Conservation (phyloP, 2,888 invertebrate species). For the Himalopsyche anomala region DNA sequence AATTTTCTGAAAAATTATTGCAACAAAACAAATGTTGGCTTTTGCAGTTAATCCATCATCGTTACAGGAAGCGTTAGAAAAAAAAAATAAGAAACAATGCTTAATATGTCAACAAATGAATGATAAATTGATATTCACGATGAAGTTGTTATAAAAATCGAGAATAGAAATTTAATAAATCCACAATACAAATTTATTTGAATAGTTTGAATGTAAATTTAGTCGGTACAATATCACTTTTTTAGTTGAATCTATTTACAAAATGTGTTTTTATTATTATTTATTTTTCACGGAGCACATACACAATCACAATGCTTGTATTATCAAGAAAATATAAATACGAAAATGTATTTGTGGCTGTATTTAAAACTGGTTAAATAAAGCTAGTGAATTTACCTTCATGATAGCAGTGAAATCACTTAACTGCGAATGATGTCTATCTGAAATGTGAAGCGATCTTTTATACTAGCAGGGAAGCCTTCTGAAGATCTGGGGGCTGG, state of each 20-base stretch:
- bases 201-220: neutral
- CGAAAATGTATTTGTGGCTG: neutral
- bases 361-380: neutral
- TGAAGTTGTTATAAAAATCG: no score
- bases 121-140: no score
- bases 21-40: no score
- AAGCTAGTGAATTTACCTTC: conserved; percentile 61
- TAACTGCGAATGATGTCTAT: conserved; percentile 62
- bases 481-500: conserved; percentile 49
- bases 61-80: no score
- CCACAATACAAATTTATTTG: no score
- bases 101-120: no score
- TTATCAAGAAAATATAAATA: no score
- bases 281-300: neutral
- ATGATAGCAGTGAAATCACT: conserved; percentile 61
- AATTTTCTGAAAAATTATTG: no score
- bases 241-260: neutral
- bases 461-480: conserved; percentile 51
- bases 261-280: conserved; percentile 8
- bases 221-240: neutral
- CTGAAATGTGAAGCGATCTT: conserved; percentile 52
- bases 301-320: no score
- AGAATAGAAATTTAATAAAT: no score
- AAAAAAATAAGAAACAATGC: no score
- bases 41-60: no score